phyloP scores from a whole-genome alignment of 2,113 vertebrate species.

The Calonectris borealis region DNA sequence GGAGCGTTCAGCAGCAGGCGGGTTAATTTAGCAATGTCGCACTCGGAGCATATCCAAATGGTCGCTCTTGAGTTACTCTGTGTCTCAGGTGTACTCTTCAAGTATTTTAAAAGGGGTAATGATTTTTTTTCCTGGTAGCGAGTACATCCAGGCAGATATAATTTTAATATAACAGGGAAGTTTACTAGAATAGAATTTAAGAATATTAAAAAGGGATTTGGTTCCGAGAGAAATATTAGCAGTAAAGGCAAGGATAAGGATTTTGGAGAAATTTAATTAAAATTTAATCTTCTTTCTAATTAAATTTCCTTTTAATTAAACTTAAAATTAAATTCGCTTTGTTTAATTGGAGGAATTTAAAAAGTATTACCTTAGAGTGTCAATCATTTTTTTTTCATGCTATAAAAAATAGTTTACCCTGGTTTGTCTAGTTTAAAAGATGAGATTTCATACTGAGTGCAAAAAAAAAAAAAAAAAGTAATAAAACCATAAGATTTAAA shows the following conservation, averaged over 20 bases:
- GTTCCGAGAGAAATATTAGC: slow-evolving; percentile 82
- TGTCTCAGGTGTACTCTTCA: slow-evolving; percentile 71
- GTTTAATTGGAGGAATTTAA: slow-evolving; percentile 82
- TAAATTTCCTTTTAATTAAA: slow-evolving; percentile 86
- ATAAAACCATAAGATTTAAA: slow-evolving; percentile 70
- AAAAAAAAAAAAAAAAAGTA: slow-evolving; percentile 9
- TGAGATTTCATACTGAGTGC: slow-evolving; percentile 46
- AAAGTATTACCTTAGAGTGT: slow-evolving; percentile 80
- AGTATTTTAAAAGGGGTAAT: slow-evolving; percentile 75
- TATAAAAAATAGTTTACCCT: slow-evolving; percentile 63
- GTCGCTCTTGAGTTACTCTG: slow-evolving; percentile 47
- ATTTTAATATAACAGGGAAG: slow-evolving; percentile 77
- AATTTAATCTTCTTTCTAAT: slow-evolving; percentile 86
- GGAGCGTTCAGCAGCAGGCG: neutral
- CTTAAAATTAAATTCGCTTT: slow-evolving; percentile 84
- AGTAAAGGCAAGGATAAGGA: slow-evolving; percentile 78
- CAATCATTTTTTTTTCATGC: slow-evolving; percentile 70
- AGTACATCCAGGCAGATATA: slow-evolving; percentile 75
- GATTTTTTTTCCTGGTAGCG: slow-evolving; percentile 67
- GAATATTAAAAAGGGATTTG: slow-evolving; percentile 86
- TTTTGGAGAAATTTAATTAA: slow-evolving; percentile 86
- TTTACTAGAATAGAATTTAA: slow-evolving; percentile 82
- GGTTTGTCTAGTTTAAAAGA: slow-evolving; percentile 69
- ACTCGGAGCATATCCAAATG: slow-evolving; percentile 4
- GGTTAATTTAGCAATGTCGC: slow-evolving; percentile 1